Conservation (phyloP, 2,113 vertebrate genomes). For the Austrofundulus limnaeus region DNA sequence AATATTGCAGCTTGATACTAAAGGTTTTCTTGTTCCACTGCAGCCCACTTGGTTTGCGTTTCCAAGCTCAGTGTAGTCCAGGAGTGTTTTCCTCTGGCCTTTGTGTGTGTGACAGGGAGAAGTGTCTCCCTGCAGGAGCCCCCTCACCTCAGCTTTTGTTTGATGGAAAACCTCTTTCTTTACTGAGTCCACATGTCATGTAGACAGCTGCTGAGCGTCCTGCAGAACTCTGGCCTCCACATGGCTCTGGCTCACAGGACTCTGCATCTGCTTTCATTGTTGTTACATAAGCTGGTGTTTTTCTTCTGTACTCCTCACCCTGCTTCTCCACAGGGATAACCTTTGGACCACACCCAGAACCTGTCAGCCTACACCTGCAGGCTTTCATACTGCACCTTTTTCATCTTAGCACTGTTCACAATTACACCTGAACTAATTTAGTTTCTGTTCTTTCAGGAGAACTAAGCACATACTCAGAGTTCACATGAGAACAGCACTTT, state of each 20-base stretch:
- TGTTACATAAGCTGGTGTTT: slow-evolving; percentile 75
- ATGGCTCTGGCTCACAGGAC: slow-evolving; percentile 67
- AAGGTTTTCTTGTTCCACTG: slow-evolving; percentile 21
- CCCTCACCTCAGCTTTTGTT: slow-evolving; percentile 68
- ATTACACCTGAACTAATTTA: not conserved
- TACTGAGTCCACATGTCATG: slow-evolving; percentile 72
- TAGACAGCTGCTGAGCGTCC: slow-evolving; percentile 77
- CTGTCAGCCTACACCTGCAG: slow-evolving; percentile 1
- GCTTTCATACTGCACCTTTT: not conserved
- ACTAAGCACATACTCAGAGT: no score
- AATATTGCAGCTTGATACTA: slow-evolving; percentile 26
- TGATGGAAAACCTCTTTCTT: slow-evolving; percentile 80
- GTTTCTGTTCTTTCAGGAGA: not conserved
- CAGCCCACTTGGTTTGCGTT: slow-evolving; percentile 43
- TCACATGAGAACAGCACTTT: no score
- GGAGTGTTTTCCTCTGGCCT: slow-evolving; percentile 60
- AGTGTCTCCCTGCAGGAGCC: slow-evolving; percentile 66
- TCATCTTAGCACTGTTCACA: not conserved
- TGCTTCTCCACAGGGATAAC: slow-evolving; percentile 20
- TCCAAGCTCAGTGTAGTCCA: slow-evolving; percentile 52
- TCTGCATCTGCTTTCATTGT: slow-evolving; percentile 77
- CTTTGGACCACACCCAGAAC: slow-evolving; percentile 7
- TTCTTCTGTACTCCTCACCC: slow-evolving; percentile 41
- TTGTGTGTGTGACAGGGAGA: slow-evolving; percentile 22
- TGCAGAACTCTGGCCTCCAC: slow-evolving; percentile 71